Evolutionary conservation across 1,140 invertebrate genomes (phyloP).

Genomic region (Drosophila fuyamai): DNA sequence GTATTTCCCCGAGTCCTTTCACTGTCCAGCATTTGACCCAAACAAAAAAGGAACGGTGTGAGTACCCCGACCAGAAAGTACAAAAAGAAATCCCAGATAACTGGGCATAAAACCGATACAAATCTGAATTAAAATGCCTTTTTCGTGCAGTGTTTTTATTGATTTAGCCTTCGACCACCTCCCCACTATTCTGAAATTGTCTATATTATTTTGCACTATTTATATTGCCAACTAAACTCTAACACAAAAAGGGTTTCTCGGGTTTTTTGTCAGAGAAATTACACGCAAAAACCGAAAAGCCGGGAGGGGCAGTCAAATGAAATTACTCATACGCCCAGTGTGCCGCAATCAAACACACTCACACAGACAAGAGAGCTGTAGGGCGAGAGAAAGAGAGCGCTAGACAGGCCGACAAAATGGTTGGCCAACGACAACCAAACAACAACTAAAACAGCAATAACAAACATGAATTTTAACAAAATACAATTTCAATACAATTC

Average conservation of each 20-base stretch:
- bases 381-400: constrained; percentile 29
- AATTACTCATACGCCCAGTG: constrained; percentile 61
- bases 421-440: constrained; percentile 77
- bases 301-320: constrained; percentile 48
- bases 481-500: constrained; percentile 84
- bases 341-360: constrained; percentile 33
- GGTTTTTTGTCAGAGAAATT: constrained; percentile 52
- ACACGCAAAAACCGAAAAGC: constrained; percentile 69
- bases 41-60: constrained; percentile 1
- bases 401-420: constrained; percentile 72
- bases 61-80: not conserved
- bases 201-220: constrained; percentile 68
- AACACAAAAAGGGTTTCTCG: constrained; percentile 28
- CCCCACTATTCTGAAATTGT: constrained; percentile 35
- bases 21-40: constrained; percentile 54
- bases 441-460: constrained; percentile 74
- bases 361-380: constrained; percentile 8
- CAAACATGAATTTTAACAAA: constrained; percentile 83
- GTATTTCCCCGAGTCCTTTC: constrained; percentile 51
- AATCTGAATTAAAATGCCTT: not conserved
- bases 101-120: constrained; percentile 8
- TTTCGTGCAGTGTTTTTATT: constrained; percentile 64
- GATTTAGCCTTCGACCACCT: constrained; percentile 42
- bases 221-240: constrained; percentile 32
- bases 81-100: not conserved